Percentiles rank a stretch among this genome's conserved stretches.
Conservation (phyloP, 2,888 invertebrate genomes). For the Dryococelus australis region DNA sequence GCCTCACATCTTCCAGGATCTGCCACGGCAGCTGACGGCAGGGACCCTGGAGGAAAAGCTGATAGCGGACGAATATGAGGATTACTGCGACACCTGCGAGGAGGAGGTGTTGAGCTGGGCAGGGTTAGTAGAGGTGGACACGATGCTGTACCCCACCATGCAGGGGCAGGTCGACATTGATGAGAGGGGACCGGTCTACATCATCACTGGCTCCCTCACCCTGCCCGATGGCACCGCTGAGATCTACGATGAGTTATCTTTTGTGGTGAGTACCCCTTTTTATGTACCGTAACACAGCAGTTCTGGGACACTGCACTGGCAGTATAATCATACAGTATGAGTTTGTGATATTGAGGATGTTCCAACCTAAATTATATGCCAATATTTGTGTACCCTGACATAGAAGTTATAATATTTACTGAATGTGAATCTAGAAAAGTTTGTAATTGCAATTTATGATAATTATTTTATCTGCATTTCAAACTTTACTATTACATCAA, state of each 20-base stretch:
- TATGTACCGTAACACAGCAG: too few relatives aligned
- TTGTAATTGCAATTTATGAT: too few relatives aligned
- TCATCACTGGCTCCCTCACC: constrained; percentile 60
- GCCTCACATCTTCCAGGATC: constrained; percentile 34
- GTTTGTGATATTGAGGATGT: too few relatives aligned
- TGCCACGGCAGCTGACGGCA: constrained; percentile 42
- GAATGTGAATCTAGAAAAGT: too few relatives aligned
- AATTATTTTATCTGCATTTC: too few relatives aligned
- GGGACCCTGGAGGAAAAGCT: not conserved
- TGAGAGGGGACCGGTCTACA: constrained; percentile 61
- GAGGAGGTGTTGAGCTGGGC: constrained; percentile 64
- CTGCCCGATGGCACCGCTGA: constrained; percentile 65
- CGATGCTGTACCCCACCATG: constrained; percentile 66
- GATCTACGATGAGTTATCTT: constrained; percentile 64
- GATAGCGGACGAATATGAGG: constrained; percentile 52
- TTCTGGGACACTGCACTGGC: too few relatives aligned
- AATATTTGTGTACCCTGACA: too few relatives aligned
- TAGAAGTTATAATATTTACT: too few relatives aligned
- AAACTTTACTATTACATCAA: too few relatives aligned
- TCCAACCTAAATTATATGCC: too few relatives aligned
- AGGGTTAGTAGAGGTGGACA: constrained; percentile 65
- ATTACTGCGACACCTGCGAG: constrained; percentile 58
- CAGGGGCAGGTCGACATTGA: constrained; percentile 64
- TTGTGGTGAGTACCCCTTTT: constrained; percentile 37
- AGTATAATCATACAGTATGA: too few relatives aligned